These are phyloP conservation scores for Byasa hedistus DNA, from an alignment of 2,888 invertebrate species.

Conservation along the genomic window DNA sequence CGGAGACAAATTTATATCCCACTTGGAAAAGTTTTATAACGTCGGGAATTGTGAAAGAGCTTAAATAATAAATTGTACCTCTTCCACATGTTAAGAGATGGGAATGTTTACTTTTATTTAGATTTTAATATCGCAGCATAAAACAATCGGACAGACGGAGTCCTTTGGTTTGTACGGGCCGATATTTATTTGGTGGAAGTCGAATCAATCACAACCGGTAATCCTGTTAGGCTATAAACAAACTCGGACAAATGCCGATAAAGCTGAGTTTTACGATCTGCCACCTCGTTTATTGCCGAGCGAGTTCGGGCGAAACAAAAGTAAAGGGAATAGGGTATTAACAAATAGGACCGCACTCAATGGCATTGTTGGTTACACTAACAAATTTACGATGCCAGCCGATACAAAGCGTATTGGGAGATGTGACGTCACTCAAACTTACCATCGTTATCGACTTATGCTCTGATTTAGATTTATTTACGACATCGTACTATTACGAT, in stretches of 20 bases:
- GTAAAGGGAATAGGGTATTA: conserved; percentile 53
- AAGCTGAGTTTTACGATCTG: conserved; percentile 69
- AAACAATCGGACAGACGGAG: conserved; percentile 60
- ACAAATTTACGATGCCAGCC: conserved; percentile 60
- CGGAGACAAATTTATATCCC: conserved; percentile 13
- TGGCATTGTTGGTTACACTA: conserved; percentile 54
- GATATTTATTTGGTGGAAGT: conserved; percentile 65
- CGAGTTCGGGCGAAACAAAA: conserved; percentile 60
- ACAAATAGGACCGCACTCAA: conserved; percentile 61
- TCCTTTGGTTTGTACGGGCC: conserved; percentile 48
- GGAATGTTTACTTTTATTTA: conserved; percentile 44
- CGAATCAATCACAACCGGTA: conserved; percentile 74
- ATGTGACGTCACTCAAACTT: conserved; percentile 59
- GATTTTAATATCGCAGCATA: conserved; percentile 57
- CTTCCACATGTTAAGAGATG: conserved; percentile 51
- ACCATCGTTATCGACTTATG: conserved; percentile 49
- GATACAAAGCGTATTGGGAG: conserved; percentile 50
- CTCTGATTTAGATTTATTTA: conserved; percentile 57
- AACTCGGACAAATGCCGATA: conserved; percentile 65
- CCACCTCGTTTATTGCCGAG: conserved; percentile 71
- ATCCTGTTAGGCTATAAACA: conserved; percentile 71
- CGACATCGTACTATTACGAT: conserved; percentile 43
- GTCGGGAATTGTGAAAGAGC: conserved; percentile 5
- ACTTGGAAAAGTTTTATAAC: conserved; percentile 2
- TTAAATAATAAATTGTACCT: conserved; percentile 14